Evolutionary conservation across 2,113 vertebrate genomes (phyloP).

Genomic region (Pogona vitticeps): DNA sequence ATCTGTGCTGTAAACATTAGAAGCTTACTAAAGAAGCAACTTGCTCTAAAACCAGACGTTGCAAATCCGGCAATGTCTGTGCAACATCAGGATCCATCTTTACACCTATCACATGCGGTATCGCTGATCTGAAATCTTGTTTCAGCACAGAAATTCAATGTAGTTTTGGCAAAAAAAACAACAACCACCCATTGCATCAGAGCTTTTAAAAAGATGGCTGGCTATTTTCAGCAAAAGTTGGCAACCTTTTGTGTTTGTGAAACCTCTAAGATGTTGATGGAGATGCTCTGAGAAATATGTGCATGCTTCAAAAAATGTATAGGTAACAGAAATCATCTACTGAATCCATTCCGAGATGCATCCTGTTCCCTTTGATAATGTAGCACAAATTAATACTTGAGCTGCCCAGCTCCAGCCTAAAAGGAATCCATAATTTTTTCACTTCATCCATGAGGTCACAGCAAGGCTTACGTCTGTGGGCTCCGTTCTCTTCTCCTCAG

Average conservation of each 20-base stretch:
- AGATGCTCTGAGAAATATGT: background rate
- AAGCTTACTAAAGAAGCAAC: background rate
- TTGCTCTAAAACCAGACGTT: background rate
- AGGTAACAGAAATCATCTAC: background rate
- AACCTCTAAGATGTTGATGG: too few species aligned
- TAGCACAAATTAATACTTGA: background rate
- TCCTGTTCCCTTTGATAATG: background rate
- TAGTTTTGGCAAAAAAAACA: background rate
- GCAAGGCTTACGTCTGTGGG: background rate
- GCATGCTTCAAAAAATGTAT: background rate
- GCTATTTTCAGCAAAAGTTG: constrained; percentile 12
- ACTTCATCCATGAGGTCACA: background rate
- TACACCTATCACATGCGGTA: background rate
- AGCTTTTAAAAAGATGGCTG: background rate
- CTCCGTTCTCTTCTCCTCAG: background rate
- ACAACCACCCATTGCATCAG: constrained; percentile 3
- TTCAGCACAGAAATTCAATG: constrained; percentile 7
- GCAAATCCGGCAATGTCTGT: background rate
- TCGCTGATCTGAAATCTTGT: background rate
- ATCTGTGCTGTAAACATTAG: background rate
- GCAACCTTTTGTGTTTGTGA: too few species aligned
- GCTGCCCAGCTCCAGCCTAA: background rate
- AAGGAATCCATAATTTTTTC: background rate
- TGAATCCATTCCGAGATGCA: background rate
- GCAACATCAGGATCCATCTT: too few species aligned